These are phyloP conservation scores for Dasypogon diadema DNA, from an alignment of 2,888 invertebrate genomes.

Conservation along the genomic window DNA sequence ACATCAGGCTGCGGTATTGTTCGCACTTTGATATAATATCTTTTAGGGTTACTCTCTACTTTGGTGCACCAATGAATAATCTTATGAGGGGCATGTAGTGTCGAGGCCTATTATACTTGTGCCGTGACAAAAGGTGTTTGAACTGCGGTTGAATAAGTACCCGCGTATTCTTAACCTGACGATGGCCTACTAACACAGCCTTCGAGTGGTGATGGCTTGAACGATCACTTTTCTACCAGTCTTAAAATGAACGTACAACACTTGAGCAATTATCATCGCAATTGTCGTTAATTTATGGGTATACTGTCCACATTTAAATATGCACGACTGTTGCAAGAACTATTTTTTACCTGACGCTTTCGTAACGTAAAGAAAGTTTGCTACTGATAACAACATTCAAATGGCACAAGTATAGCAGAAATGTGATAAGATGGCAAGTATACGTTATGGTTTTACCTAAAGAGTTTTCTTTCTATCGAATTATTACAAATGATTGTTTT, in stretches of 20 bases:
- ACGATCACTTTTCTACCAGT: constrained; percentile 2
- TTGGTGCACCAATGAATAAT: not conserved
- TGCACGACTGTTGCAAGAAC: not conserved
- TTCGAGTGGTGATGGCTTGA: not conserved
- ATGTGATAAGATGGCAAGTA: not conserved
- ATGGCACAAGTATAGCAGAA: not conserved
- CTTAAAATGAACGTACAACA: not conserved
- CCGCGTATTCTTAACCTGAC: constrained; percentile 54
- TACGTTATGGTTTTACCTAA: too few relatives aligned
- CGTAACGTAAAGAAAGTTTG: constrained; percentile 32
- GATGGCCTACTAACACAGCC: constrained; percentile 51
- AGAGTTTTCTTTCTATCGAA: too few relatives aligned
- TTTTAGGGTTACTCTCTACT: constrained; percentile 2
- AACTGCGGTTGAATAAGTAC: constrained; percentile 56
- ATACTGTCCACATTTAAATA: constrained; percentile 27
- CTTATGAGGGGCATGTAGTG: not conserved
- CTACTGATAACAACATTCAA: constrained; percentile 19
- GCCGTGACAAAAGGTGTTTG: constrained; percentile 51
- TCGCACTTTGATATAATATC: not conserved
- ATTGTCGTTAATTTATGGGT: constrained; percentile 32
- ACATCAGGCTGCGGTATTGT: not conserved
- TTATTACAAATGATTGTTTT: too few relatives aligned
- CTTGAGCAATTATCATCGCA: constrained; percentile 33
- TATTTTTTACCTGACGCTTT: constrained; percentile 12
- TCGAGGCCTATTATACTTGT: not conserved